phyloP scores from a whole-genome alignment of 2,797 vertebrate genomes.

The Schizothorax lantsangensis region DNA sequence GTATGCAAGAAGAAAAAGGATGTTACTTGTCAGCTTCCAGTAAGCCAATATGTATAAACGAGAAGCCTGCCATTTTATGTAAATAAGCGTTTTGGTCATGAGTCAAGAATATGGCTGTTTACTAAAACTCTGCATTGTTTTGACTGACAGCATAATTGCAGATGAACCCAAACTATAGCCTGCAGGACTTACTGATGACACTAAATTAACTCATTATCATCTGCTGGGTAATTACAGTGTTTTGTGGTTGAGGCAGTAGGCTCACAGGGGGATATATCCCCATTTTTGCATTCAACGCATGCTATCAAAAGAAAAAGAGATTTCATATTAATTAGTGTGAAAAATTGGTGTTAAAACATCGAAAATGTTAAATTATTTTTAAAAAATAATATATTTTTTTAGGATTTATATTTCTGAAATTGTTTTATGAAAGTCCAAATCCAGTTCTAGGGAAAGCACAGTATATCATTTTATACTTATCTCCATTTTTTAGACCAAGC shows the following conservation, averaged over 20 bases:
- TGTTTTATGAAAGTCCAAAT: too few relatives aligned
- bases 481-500: background rate
- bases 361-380: background rate
- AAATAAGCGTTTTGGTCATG: conserved; percentile 14
- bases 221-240: conserved; percentile 35
- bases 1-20: background rate
- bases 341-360: background rate
- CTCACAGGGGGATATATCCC: background rate
- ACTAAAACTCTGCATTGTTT: conserved; percentile 30
- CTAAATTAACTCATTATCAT: conserved; percentile 46
- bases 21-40: background rate
- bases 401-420: too few relatives aligned
- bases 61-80: background rate
- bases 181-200: conserved; percentile 18
- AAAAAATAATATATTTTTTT: background rate
- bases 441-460: background rate
- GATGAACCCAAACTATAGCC: conserved; percentile 29
- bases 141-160: conserved; percentile 22
- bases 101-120: conserved; percentile 14
- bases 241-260: background rate
- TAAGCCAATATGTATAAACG: background rate
- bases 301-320: conserved; percentile 9
- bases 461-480: background rate
- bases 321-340: background rate
- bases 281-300: background rate